These are phyloP conservation scores for Crotalus viridis DNA, from an alignment of 2,113 vertebrate genomes.

Conservation along the genomic window DNA sequence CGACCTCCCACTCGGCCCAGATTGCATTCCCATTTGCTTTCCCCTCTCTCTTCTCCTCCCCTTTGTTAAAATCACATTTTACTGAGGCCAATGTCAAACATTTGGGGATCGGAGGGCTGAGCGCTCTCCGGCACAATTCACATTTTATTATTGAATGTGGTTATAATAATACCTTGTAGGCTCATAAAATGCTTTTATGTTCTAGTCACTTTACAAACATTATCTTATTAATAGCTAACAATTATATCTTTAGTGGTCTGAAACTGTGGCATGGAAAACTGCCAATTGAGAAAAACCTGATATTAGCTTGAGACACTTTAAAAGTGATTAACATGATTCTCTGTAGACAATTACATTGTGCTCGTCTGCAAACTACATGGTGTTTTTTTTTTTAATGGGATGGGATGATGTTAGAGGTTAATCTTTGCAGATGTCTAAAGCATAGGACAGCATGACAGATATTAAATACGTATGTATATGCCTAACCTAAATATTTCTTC, in stretches of 20 bases:
- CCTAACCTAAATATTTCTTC: not conserved
- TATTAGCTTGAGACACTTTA: slow-evolving; percentile 38
- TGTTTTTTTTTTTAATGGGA: slow-evolving; percentile 17
- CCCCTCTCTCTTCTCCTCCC: not conserved
- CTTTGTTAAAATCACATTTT: not conserved
- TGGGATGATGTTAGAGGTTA: not conserved
- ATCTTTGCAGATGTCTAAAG: not conserved
- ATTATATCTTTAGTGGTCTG: slow-evolving; percentile 40
- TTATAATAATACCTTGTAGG: slow-evolving; percentile 29
- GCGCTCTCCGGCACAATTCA: slow-evolving; percentile 19
- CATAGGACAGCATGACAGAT: not conserved
- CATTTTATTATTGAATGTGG: slow-evolving; percentile 26
- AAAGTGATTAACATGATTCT: slow-evolving; percentile 40
- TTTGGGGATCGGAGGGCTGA: slow-evolving; percentile 22
- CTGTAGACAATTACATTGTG: slow-evolving; percentile 30
- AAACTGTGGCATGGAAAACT: slow-evolving; percentile 38
- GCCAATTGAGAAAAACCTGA: slow-evolving; percentile 49
- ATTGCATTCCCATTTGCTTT: not conserved
- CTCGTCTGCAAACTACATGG: slow-evolving; percentile 24
- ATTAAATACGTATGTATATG: not conserved
- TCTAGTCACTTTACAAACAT: slow-evolving; percentile 44
- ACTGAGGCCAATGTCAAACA: slow-evolving; percentile 18
- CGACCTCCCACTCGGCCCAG: not conserved
- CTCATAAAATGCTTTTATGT: slow-evolving; percentile 42
- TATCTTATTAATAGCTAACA: slow-evolving; percentile 47